Base-by-base conservation (phyloP, 1,140 invertebrate genomes). In the Drosophila tsacasi region DNA sequence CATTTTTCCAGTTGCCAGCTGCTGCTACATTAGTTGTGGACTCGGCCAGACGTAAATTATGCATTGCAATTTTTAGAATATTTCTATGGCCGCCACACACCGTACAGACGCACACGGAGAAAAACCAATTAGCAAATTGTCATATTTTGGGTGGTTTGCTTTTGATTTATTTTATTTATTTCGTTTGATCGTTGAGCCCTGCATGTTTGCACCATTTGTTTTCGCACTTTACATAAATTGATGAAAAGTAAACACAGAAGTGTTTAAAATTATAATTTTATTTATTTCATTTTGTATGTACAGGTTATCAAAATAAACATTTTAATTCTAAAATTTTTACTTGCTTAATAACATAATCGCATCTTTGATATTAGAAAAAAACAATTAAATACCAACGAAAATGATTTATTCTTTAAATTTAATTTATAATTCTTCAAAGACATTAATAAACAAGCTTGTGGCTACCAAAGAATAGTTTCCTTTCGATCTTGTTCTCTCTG, bases 61-160 rank as follows among this genome's bases (percentile, higher is more conserved):
- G 78, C 81, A 84, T 90, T 84, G 84, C 83, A 84, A 84, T 89
- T 84, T 89, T 87, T 87, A 81, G 81, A 84, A 89, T 79, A 89
- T 89, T 87, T 89, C 74, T 63, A 78, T 50, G 69, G 68, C 76
- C 63, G 32, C 8, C 13, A 32, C 27, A 37, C 30, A 35, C 62
- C 21, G 21, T 17, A 17, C 13, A 19, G 30, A 19, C 23, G 4
- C 15, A 9, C 35, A 54, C 44, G 23, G 54, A 50, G 27, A 60
- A 47, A 71, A 57, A 68, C 35, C 47, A 49, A 25, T 49, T 30
- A 63, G 13, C 19, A 60, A 25, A 60, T 46, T 19, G 30, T 63
- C 35, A 57, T n/a, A 57, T 39, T 55, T 55, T 10, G 15, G 35
- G 52, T 17, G 32, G 19, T 23, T 37, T 8, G 15, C 5, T 17